A percentile compares a stretch with the other conserved stretches of the same genome.
Evolutionary conservation across 2,113 vertebrate genomes (phyloP).

Genomic region (Miniopterus natalensis): DNA sequence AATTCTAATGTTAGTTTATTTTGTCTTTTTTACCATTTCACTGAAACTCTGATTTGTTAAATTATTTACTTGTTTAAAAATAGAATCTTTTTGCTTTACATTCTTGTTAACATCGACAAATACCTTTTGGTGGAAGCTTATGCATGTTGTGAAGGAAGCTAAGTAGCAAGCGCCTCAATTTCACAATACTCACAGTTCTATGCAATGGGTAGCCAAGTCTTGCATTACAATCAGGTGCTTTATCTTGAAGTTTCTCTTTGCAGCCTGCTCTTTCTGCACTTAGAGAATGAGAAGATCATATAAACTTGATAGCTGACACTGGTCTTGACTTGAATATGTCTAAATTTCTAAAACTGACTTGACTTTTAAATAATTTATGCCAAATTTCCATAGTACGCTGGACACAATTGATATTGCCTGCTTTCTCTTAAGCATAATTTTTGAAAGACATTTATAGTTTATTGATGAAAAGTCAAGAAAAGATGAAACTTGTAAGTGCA

Average conservation of each 20-base stretch:
- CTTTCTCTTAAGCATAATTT: constrained; percentile 28
- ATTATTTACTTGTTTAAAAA: constrained; percentile 1
- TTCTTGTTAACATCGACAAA: background rate
- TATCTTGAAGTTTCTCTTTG: background rate
- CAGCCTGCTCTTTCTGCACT: background rate
- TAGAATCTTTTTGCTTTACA: background rate
- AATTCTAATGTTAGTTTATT: background rate
- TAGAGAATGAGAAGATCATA: background rate
- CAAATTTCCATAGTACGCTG: background rate
- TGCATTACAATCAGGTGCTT: background rate
- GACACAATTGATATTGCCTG: background rate
- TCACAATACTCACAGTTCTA: no score
- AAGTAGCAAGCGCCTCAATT: background rate
- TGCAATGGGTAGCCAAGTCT: no score
- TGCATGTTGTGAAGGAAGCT: background rate
- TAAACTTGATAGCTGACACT: background rate
- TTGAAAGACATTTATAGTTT: background rate
- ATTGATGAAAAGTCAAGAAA: background rate
- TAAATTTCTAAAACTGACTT: constrained; percentile 21
- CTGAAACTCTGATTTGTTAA: background rate
- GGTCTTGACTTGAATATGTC: background rate
- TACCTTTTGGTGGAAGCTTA: background rate
- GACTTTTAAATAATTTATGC: background rate
- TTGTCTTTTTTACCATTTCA: background rate
- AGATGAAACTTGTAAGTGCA: background rate